Evolutionary conservation across 2,113 vertebrate genomes (phyloP).

Genomic region (Pelvicachromis taeniatus): DNA sequence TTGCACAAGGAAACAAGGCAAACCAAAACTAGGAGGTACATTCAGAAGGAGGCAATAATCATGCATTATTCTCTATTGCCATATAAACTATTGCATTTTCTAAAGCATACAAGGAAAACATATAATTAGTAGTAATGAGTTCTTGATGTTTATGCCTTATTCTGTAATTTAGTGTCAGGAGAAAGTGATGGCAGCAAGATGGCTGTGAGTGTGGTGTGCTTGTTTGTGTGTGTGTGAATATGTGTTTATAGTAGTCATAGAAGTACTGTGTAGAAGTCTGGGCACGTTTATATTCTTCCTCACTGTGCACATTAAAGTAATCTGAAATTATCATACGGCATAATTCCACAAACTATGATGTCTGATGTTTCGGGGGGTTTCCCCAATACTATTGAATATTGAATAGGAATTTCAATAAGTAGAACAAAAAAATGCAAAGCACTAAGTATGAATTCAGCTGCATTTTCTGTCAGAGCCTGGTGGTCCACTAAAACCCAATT

Average conservation of each 20-base stretch:
- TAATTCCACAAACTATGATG: not conserved
- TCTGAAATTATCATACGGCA: not conserved
- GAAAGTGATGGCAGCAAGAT: not conserved
- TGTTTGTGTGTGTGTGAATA: not conserved
- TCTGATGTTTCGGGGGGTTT: not conserved
- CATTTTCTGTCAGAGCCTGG: conserved; percentile 25
- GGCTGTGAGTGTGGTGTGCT: not conserved
- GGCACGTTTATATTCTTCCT: not conserved
- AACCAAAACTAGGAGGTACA: not conserved
- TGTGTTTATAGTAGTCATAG: not conserved
- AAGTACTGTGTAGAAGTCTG: not conserved
- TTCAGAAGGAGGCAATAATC: not conserved
- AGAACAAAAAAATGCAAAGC: not conserved
- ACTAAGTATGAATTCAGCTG: conserved; percentile 28
- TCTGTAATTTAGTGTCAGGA: not conserved
- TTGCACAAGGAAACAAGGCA: not conserved
- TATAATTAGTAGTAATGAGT: not conserved
- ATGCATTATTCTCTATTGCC: not conserved
- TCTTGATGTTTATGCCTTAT: not conserved
- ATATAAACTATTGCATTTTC: not conserved
- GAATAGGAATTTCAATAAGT: not conserved
- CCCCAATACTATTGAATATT: not conserved
- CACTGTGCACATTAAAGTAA: not conserved
- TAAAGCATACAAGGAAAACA: not conserved
- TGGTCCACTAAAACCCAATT: conserved; percentile 51